phyloP scores from a whole-genome alignment of 2,888 invertebrate genomes.

The Lomographa bimaculata region DNA sequence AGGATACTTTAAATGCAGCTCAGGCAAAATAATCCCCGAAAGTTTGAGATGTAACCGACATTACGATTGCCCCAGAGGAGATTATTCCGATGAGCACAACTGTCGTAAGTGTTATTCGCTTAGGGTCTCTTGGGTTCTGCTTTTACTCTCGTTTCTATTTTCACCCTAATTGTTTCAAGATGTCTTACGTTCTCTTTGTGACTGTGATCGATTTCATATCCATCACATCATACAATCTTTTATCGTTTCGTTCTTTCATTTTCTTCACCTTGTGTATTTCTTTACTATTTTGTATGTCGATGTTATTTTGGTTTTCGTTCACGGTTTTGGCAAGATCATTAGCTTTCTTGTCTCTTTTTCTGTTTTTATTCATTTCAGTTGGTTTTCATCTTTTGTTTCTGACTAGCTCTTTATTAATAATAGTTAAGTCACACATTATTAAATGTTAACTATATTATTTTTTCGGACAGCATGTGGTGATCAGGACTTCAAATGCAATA shows the following conservation, averaged over 20 bases:
- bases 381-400: conserved; percentile 13
- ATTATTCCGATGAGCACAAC: conserved; percentile 89
- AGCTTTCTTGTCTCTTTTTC: conserved; percentile 13
- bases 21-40: conserved; percentile 83
- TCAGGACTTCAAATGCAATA: conserved; percentile 85
- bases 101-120: conserved; percentile 86
- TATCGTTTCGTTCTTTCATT: conserved; percentile 18
- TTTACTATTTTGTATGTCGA: conserved; percentile 20
- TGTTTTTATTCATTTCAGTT: conserved; percentile 10
- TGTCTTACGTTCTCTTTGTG: conserved; percentile 9
- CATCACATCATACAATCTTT: conserved; percentile 1
- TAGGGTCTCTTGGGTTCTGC: conserved; percentile 31
- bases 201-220: background rate
- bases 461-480: conserved; percentile 83
- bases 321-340: conserved; percentile 18
- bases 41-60: conserved; percentile 85
- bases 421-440: no score
- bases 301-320: conserved; percentile 17
- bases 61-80: conserved; percentile 85
- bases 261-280: conserved; percentile 28
- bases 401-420: conserved; percentile 11
- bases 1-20: conserved; percentile 86
- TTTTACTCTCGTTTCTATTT: conserved; percentile 28
- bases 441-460: conserved; percentile 50
- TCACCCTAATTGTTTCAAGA: conserved; percentile 16